Evolutionary conservation across 30 jellyfish, hydroid and myxozoan genomes (phyloP), one percentile per base, ranked within the genome.

Genomic region (Cassiopea xamachana): DNA sequence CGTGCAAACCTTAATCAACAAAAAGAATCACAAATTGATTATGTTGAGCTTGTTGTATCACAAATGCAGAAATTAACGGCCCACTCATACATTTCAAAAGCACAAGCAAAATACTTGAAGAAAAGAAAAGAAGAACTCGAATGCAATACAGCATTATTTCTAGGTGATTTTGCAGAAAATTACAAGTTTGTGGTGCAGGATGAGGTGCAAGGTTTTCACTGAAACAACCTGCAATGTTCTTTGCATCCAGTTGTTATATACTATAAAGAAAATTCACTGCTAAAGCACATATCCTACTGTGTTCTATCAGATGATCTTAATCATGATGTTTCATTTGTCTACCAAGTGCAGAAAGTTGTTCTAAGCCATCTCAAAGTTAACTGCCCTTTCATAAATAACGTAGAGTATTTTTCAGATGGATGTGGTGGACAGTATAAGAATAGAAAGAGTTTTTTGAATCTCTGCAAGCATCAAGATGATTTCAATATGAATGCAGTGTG

Each of bases 71-170:
- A 68, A 46, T 27, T 92, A 55, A 92, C 96, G 3, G 73, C 60
- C 18, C 98, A 92, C 82, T 92, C 98, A 50, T 92, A 45, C 79
- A 86, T 92, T 7, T 96, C 96, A 9, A 45, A 61, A 44, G 51
- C 96, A 7, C 94, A 84, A 47, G 85, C 82, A 10, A 69, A 74
- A 46, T 91, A 51, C 47, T 73, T 91, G 67, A 91, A 91, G 58
- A 48, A 67, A 12, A 8, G 86, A 17, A 83, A 91, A 80, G 92
- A 71, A 79, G 58, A 44, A 16, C 46, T 86, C 58, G 55, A 75
- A 46, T 58, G 47, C 77, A 67, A 85, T 75, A 87, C 79, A 50
- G 92, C 81, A 15, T 39, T 90, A 55, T 82, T 73, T 77, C 70
- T 90, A 8, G 81, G 17, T 46, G 90, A 90, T 62, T 90, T 90